These are phyloP conservation scores for Mareca strepera DNA, from an alignment of 2,797 vertebrate genomes.

Conservation along the genomic window DNA sequence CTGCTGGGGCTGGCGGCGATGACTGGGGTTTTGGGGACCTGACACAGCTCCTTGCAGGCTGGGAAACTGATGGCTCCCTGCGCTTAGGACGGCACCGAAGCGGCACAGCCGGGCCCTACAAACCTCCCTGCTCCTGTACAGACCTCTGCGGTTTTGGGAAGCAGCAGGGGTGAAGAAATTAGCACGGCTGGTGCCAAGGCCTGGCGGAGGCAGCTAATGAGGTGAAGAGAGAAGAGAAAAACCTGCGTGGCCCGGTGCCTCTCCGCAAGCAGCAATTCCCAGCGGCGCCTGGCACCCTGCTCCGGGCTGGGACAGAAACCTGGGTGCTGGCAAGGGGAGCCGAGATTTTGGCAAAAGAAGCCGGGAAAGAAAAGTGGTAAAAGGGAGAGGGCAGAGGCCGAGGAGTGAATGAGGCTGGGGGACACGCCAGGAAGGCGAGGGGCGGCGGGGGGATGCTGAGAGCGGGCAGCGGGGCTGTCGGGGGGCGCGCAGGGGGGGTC, in stretches of 20 bases:
- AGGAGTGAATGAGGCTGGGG: not conserved
- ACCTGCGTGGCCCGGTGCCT: not conserved
- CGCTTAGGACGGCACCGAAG: accelerated
- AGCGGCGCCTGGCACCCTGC: not conserved
- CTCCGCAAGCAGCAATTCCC: not conserved
- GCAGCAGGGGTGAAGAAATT: not conserved
- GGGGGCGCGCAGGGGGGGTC: not conserved
- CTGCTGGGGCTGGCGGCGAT: not conserved
- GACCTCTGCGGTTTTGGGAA: not conserved
- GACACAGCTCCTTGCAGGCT: not conserved
- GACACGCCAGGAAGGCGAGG: not conserved
- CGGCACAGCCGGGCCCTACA: not conserved
- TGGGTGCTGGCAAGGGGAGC: not conserved
- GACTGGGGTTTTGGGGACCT: not conserved
- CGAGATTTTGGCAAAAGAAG: not conserved
- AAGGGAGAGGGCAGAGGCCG: not conserved
- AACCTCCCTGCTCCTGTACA: accelerated
- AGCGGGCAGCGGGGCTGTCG: not conserved
- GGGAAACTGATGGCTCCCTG: accelerated
- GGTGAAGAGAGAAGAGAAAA: not conserved
- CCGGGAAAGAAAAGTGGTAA: not conserved
- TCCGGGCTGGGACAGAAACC: not conserved
- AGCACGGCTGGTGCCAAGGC: not conserved
- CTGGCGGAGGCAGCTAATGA: not conserved
- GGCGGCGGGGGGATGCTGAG: not conserved